Conservation (phyloP, 1,140 invertebrate genomes). For the Agraylea sexmaculata region DNA sequence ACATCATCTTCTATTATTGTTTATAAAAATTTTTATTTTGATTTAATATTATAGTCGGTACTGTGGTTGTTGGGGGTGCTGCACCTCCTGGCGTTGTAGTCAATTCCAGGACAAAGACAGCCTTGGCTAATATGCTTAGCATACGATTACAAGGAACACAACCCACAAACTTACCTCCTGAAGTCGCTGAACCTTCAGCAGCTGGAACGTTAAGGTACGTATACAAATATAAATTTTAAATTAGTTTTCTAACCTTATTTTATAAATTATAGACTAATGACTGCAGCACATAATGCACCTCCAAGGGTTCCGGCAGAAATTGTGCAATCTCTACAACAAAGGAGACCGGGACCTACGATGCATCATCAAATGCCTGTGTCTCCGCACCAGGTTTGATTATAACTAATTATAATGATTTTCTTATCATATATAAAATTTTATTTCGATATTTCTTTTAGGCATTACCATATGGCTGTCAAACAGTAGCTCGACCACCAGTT, state of each 20-base stretch:
- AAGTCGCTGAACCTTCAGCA: constrained; percentile 42
- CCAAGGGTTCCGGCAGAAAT: constrained; percentile 30
- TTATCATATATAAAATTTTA: no score
- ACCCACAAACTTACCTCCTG: constrained; percentile 19
- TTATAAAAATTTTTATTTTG: background rate
- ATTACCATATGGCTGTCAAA: constrained; percentile 17
- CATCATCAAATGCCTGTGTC: constrained; percentile 16
- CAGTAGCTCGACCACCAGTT: constrained; percentile 27
- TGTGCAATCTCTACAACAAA: constrained; percentile 26
- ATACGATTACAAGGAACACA: constrained; percentile 60
- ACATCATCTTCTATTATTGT: background rate
- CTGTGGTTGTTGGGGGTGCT: constrained; percentile 28
- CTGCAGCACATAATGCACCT: constrained; percentile 61
- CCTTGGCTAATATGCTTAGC: constrained; percentile 87
- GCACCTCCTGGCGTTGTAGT: constrained; percentile 50
- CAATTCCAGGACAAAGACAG: constrained; percentile 89
- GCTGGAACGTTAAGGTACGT: constrained; percentile 51
- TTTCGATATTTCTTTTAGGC: no score
- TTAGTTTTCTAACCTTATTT: no score
- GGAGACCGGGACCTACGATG: constrained; percentile 15
- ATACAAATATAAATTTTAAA: no score
- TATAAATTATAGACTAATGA: constrained; percentile 50
- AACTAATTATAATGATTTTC: no score
- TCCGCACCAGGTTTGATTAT: constrained; percentile 9
- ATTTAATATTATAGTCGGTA: constrained; percentile 1